Evolutionary conservation across 2,113 vertebrate genomes (phyloP).

Genomic region (Euleptes europaea): DNA sequence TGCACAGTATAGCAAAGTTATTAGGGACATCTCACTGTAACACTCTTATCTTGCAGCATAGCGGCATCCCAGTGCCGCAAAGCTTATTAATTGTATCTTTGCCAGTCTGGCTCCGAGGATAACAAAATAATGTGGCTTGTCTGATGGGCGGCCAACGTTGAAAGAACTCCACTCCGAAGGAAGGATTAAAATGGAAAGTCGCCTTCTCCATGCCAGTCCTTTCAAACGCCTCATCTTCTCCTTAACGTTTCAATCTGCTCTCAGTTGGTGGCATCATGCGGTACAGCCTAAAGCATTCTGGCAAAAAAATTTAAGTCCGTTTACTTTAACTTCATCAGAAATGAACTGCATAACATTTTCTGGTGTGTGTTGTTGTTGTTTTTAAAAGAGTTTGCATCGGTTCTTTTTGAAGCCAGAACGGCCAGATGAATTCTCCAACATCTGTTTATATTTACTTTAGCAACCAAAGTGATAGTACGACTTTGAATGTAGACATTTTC

Average conservation of each 20-base stretch:
- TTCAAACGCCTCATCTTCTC: not conserved
- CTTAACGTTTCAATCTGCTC: not conserved
- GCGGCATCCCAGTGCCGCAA: constrained; percentile 23
- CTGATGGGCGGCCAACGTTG: constrained; percentile 45
- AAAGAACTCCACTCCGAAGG: constrained; percentile 3
- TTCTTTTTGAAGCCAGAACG: constrained; percentile 46
- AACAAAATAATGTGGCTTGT: constrained; percentile 46
- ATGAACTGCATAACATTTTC: constrained; percentile 19
- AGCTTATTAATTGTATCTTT: constrained; percentile 32
- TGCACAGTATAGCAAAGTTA: constrained; percentile 44
- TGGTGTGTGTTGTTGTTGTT: constrained; percentile 9
- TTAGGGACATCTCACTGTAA: constrained; percentile 35
- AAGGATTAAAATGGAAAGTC: constrained; percentile 34
- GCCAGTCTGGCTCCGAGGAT: constrained; percentile 3
- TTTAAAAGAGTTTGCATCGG: constrained; percentile 45
- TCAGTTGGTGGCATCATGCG: constrained; percentile 31
- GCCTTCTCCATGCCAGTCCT: not conserved
- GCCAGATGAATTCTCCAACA: constrained; percentile 58
- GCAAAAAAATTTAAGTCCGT: constrained; percentile 60
- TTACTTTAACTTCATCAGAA: constrained; percentile 59
- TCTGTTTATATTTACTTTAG: constrained; percentile 61
- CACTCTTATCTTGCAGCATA: constrained; percentile 18
- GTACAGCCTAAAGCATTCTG: constrained; percentile 36
- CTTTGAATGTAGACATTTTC: constrained; percentile 61
- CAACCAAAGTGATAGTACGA: constrained; percentile 59